phyloP scores from a whole-genome alignment of 2,888 invertebrate genomes.

The Eretmocerus hayati region DNA sequence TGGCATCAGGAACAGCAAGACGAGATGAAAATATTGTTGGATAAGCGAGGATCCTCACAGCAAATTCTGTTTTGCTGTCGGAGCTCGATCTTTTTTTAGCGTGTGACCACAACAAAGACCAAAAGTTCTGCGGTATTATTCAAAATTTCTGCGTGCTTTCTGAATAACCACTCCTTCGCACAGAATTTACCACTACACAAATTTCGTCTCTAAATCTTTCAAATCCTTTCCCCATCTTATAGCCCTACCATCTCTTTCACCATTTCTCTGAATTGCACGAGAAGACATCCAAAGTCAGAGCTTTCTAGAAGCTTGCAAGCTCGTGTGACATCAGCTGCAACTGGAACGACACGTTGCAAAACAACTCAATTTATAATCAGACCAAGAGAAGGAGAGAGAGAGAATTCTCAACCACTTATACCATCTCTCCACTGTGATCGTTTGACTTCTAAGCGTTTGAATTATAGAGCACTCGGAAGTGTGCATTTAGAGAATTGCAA shows the following conservation, averaged over 20 bases:
- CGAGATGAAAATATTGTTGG: no score
- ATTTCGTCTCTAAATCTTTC: neutral
- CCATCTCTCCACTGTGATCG: neutral
- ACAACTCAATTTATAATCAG: constrained; percentile 21
- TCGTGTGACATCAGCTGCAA: neutral
- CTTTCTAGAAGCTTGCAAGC: neutral
- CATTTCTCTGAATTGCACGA: neutral
- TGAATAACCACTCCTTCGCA: constrained; percentile 23
- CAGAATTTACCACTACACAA: neutral
- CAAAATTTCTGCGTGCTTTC: constrained; percentile 27
- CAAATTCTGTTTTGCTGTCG: no score
- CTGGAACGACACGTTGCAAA: constrained; percentile 16
- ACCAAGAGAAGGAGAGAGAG: constrained; percentile 1
- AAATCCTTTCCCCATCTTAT: neutral
- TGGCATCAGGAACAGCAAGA: no score
- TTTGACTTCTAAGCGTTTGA: constrained; percentile 1
- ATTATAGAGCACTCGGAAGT: neutral
- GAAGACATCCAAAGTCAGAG: constrained; percentile 1
- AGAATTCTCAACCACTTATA: neutral
- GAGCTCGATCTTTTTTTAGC: no score
- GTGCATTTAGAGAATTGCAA: no score
- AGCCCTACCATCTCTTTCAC: neutral
- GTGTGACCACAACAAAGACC: no score
- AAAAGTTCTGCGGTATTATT: constrained; percentile 31
- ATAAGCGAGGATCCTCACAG: no score